phyloP scores from a whole-genome alignment of 2,888 invertebrate species.

The Morpho helenor region DNA sequence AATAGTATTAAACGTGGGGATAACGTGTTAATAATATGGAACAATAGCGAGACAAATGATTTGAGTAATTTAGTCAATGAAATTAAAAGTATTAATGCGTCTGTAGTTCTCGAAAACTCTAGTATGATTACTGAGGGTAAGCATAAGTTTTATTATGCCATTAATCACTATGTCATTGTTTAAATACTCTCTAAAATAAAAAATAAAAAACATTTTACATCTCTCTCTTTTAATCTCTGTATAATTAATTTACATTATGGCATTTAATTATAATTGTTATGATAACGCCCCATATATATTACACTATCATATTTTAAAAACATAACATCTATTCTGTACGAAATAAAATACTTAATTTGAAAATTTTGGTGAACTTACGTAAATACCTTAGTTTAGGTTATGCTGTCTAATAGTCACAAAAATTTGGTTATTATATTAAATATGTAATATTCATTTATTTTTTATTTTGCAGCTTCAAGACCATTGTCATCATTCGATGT shows the following conservation, averaged over 20 bases:
- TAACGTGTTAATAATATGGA: slow-evolving; percentile 80
- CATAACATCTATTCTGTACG: neutral
- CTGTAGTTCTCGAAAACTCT: slow-evolving; percentile 79
- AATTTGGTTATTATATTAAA: no score
- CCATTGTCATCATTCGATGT: slow-evolving; percentile 80
- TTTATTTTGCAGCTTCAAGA: slow-evolving; percentile 68
- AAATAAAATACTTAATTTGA: neutral
- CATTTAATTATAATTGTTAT: no score
- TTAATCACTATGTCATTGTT: no score
- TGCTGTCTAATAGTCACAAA: no score
- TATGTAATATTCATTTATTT: no score
- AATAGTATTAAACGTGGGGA: slow-evolving; percentile 53
- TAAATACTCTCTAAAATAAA: no score
- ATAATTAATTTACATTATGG: no score
- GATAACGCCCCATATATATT: no score
- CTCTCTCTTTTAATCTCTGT: no score
- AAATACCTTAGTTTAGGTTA: no score
- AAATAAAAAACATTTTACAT: no score
- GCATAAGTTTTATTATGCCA: slow-evolving; percentile 23
- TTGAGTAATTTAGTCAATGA: slow-evolving; percentile 73
- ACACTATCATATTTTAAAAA: neutral
- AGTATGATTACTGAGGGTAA: slow-evolving; percentile 80
- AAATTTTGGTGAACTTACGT: neutral
- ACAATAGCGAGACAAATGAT: slow-evolving; percentile 60
- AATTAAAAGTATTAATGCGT: slow-evolving; percentile 67